Base-by-base conservation (phyloP, 1,140 invertebrate genomes). In the Campoletis sonorensis region DNA sequence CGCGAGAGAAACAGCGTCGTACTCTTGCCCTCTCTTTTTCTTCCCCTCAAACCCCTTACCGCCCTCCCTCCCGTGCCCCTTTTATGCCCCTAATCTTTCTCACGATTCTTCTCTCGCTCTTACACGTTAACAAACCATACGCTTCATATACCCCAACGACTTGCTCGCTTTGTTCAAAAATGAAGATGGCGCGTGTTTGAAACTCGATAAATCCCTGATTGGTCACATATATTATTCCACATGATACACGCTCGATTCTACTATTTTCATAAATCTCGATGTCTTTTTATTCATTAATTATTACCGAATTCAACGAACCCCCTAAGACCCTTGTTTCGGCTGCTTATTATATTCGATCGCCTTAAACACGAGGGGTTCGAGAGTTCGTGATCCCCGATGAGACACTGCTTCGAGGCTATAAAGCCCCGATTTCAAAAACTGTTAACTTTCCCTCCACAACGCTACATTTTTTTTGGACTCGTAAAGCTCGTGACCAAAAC, bases 171-270 rank as follows among this genome's bases (percentile, higher is more conserved):
- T 94, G 95, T 95, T 95, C 94, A 94, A 95, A 95, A 95, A 94
- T 93, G 94, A 96, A 96, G 94, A 96, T 96, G 95, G 95, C 95
- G 95, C 95, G 94, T 90, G 93, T 94, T 94, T 94, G 92, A 92
- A 91, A 92, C 93, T 92, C 93, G 89, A 93, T 91, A 91, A 89
- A 88, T 87, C 84, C 90, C 91, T 93, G 90, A 93, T 94, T 94
- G 93, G 93, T 92, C 91, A 90, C 92, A 85, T 82, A 13, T 7
- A n/a, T 77, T 51, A 83, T 79, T 30, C n/a, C 16, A 15, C 40
- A 51, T 68, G 54, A 23, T 8, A 23, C 33, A 58, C 73, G 1
- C 64, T n/a, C 26, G 68, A 58, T 86, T 82, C 51, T 27, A 18
- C 26, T 58, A 76, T 79, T 78, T 67, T 21, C 16, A n/a, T 79